Evolutionary conservation across 2,888 invertebrate species (phyloP), one percentile per base, ranked within the genome.

Genomic region (Spialia ferax): DNA sequence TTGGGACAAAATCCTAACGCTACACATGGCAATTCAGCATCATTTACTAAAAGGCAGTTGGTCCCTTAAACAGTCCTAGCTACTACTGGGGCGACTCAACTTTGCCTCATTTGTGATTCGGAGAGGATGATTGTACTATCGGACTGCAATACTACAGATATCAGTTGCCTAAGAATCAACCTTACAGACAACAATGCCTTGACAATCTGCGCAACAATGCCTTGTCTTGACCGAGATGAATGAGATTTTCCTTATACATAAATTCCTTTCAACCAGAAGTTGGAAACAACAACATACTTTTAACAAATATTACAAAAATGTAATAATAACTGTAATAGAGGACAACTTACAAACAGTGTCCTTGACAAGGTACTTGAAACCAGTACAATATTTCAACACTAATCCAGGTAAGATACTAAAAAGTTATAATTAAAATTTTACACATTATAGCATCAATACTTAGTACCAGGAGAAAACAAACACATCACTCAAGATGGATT

Each of bases 241-340:
- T n/a, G n/a, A n/a, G n/a, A n/a, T n/a, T n/a, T n/a, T n/a, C n/a
- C n/a, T n/a, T n/a, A n/a, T n/a, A n/a, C n/a, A n/a, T n/a, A n/a
- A n/a, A n/a, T n/a, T n/a, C n/a, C n/a, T n/a, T n/a, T n/a, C n/a
- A n/a, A 69, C 61, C 0, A 67, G 69, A 29, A 70, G 69, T 32
- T 70, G 69, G 69, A 52, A 52, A 35, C n/a, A 45, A 15, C 35
- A 45, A 15, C 61, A 70, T 38, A 69, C 68, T 3, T 70, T 70
- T 22, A 11, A 38, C n/a, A 68, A 59, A 91, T 77, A 3, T 75
- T 82, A 67, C 35, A 38, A 69, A 23, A 60, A 63, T n/a, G n/a
- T n/a, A n/a, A n/a, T n/a, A n/a, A n/a, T n/a, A n/a, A n/a, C n/a
- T n/a, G n/a, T n/a, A n/a, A n/a, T n/a, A n/a, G n/a, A n/a, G n/a